Conservation (phyloP, 2,797 vertebrate genomes). For the Toxotes lorentzi region DNA sequence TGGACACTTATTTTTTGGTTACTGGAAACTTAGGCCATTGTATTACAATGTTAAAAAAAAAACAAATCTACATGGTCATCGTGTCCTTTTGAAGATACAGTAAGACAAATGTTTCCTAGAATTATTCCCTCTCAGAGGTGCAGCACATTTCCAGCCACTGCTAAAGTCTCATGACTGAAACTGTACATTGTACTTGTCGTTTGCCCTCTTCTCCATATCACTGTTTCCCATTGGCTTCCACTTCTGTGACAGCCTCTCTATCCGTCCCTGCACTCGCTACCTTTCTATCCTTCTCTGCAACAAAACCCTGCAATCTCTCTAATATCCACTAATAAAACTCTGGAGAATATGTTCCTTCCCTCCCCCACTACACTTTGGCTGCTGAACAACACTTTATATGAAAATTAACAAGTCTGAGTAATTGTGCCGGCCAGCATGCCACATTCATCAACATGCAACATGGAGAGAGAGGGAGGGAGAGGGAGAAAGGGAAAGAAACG, state of each 20-base stretch:
- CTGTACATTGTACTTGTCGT: background rate
- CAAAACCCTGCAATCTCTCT: conserved; percentile 24
- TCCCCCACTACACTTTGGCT: conserved; percentile 18
- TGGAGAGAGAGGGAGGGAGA: background rate
- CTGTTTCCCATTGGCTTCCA: background rate
- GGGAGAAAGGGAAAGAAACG: background rate
- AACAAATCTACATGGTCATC: background rate
- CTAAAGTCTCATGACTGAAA: background rate
- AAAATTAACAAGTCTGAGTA: conserved; percentile 56
- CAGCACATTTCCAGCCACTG: background rate
- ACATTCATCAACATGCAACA: conserved; percentile 30
- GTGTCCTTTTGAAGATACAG: background rate
- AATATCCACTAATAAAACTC: conserved; percentile 34
- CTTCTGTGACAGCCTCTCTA: background rate
- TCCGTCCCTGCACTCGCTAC: background rate
- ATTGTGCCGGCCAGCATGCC: conserved; percentile 5
- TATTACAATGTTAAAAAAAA: background rate
- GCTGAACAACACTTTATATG: conserved; percentile 35
- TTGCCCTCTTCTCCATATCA: background rate
- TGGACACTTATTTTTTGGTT: conserved; percentile 1
- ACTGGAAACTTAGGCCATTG: background rate
- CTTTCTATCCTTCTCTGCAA: background rate
- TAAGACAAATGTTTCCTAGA: background rate
- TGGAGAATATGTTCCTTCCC: conserved; percentile 27
- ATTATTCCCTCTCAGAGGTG: background rate